These are phyloP conservation scores for Augochlora pura DNA, from an alignment of 1,140 invertebrate species.

Conservation along the genomic window DNA sequence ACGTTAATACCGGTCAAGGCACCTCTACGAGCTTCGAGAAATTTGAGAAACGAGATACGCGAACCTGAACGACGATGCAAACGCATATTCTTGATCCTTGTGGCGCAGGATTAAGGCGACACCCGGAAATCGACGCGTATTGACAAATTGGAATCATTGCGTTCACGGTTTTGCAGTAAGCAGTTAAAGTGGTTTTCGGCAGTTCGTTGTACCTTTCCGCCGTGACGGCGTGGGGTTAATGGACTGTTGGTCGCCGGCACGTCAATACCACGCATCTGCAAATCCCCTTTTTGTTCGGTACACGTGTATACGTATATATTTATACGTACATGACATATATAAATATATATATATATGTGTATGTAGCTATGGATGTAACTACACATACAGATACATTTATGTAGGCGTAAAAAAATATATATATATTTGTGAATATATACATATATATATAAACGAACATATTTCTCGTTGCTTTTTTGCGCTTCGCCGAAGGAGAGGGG, in stretches of 20 bases:
- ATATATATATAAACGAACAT: neutral
- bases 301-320: neutral
- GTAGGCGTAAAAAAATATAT: too few relatives aligned
- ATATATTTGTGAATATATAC: neutral
- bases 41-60: too few relatives aligned
- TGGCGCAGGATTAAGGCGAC: too few relatives aligned
- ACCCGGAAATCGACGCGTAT: slow-evolving; percentile 4
- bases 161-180: slow-evolving; percentile 30
- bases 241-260: slow-evolving; percentile 65
- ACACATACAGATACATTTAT: too few relatives aligned
- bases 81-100: too few relatives aligned
- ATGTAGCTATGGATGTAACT: too few relatives aligned
- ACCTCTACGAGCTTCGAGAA: too few relatives aligned
- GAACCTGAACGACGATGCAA: too few relatives aligned
- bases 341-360: neutral
- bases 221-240: slow-evolving; percentile 63
- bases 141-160: slow-evolving; percentile 26
- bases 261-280: slow-evolving; percentile 67
- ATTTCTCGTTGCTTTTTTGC: slow-evolving; percentile 6
- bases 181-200: slow-evolving; percentile 56
- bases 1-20: too few relatives aligned
- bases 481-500: neutral
- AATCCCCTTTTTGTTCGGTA: slow-evolving; percentile 53
- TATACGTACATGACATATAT: neutral
- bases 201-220: slow-evolving; percentile 43